phyloP scores from a whole-genome alignment of 2,797 vertebrate genomes.

The Phrynocephalus vlangalii region DNA sequence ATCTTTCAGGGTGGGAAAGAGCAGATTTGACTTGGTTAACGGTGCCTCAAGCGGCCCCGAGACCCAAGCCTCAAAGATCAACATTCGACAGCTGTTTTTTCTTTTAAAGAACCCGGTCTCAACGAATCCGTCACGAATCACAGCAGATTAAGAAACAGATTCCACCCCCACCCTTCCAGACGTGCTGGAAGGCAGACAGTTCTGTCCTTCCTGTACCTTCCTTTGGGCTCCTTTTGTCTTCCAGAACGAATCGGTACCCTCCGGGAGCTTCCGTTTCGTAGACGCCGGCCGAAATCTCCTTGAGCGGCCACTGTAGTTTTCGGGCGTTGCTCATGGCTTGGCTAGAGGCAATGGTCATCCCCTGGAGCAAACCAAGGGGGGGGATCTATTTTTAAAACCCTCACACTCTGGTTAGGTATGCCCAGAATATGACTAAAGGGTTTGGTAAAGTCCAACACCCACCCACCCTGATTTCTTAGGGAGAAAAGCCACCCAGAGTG shows the following conservation, averaged over 20 bases:
- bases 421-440: rapidly evolving
- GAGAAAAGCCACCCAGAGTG: constrained; percentile 33
- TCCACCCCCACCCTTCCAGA: too few species aligned
- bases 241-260: constrained; percentile 92
- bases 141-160: not conserved
- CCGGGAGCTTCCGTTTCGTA: constrained; percentile 91
- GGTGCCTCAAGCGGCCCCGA: not conserved
- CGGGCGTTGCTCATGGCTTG: constrained; percentile 90
- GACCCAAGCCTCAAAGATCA: too few species aligned
- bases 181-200: too few species aligned
- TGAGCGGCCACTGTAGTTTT: constrained; percentile 89
- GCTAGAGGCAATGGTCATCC: constrained; percentile 90
- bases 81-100: not conserved
- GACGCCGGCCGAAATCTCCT: constrained; percentile 79
- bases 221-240: constrained; percentile 82
- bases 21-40: too few species aligned
- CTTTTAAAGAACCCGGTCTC: not conserved
- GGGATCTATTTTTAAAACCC: too few species aligned
- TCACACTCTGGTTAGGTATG: not conserved
- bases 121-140: not conserved
- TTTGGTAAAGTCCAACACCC: too few species aligned
- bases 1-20: rapidly evolving
- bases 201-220: constrained; percentile 77
- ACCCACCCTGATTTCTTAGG: too few species aligned
- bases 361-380: constrained; percentile 72